Base-by-base conservation (phyloP, 2,113 vertebrate species). In the Hemichromis elongatus region DNA sequence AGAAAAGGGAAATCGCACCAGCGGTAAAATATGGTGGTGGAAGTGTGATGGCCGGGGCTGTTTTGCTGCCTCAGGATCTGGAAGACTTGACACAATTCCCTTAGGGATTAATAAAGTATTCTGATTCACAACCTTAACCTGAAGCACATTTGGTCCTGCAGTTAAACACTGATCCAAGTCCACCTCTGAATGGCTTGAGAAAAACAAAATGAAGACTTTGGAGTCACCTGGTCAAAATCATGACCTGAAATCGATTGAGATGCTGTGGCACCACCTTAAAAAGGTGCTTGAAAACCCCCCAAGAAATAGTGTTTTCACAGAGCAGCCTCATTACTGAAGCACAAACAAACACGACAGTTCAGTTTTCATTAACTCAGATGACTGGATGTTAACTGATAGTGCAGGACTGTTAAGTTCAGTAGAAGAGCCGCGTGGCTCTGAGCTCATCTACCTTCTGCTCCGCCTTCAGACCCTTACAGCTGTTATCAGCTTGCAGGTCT, bases 401-500 rank as follows among this genome's bases (percentile, higher is more conserved):
- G 57, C 54, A 73, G 35, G 30, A 59, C 54, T 52, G 35, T 40
- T 82, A 9, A 33, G 77, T 86, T 66, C 33, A 70, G 68, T 84
- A 77, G 82, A 61, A 61, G 21, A 70, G 30, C 59, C 79, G 70
- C 9, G 9, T 81, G 68, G 79, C 79, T 55, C 57, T 18, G 1
- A 75, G 68, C 78, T 75, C 10, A 8, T 87, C 82, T 56, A 52
- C 82, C 45, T 45, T 80, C 80, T 47, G 80, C 26, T 80, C 57
- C 54, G 53, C 86, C 70, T 56, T 81, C 83, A 85, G 86, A 63
- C 87, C 42, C 83, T 80, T 56, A 37, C 82, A 78, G 84, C 85
- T 52, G 83, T 87, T 95, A 94, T 96, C 93, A 91, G 90, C 86
- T 26, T 68, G 55, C 79, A 83, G 90, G 90, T 92, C 84, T 96